A percentile compares a stretch with the other conserved stretches of the same genome.
Conservation (phyloP, 2,797 vertebrate species). For the Kryptopterus vitreolus region DNA sequence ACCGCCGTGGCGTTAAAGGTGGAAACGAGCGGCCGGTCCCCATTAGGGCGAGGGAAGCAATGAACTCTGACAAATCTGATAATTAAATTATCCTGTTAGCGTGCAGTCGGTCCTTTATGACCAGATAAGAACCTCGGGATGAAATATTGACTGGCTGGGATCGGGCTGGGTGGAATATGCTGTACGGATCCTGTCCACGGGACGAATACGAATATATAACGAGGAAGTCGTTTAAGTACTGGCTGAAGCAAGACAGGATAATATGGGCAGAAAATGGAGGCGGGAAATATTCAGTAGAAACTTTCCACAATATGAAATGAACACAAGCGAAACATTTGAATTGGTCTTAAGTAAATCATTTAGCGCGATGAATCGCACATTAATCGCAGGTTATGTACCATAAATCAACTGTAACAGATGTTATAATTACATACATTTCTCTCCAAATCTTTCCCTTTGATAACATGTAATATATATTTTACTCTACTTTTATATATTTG, state of each 20-base stretch:
- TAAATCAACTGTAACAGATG: too few relatives aligned
- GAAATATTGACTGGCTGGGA: neutral
- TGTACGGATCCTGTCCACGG: neutral
- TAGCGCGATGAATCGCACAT: too few relatives aligned
- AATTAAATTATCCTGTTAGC: constrained; percentile 42
- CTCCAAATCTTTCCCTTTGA: too few relatives aligned
- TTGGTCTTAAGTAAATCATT: too few relatives aligned
- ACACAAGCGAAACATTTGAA: too few relatives aligned
- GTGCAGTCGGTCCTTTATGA: constrained; percentile 14
- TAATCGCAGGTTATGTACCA: too few relatives aligned
- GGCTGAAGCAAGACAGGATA: neutral
- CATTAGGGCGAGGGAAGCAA: constrained; percentile 37
- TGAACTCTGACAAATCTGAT: constrained; percentile 37
- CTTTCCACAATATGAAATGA: too few relatives aligned
- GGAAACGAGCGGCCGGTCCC: constrained; percentile 1
- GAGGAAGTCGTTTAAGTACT: neutral
- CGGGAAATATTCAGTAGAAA: too few relatives aligned
- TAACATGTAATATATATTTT: too few relatives aligned
- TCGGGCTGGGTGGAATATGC: neutral
- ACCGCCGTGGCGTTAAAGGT: neutral
- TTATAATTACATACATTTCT: too few relatives aligned
- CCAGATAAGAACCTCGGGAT: neutral
- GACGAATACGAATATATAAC: neutral
- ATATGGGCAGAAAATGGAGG: too few relatives aligned
- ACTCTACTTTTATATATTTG: too few relatives aligned